Percentiles rank a stretch among this genome's conserved stretches.
phyloP scores from a whole-genome alignment of 2,888 invertebrate species.

The Syritta pipiens region DNA sequence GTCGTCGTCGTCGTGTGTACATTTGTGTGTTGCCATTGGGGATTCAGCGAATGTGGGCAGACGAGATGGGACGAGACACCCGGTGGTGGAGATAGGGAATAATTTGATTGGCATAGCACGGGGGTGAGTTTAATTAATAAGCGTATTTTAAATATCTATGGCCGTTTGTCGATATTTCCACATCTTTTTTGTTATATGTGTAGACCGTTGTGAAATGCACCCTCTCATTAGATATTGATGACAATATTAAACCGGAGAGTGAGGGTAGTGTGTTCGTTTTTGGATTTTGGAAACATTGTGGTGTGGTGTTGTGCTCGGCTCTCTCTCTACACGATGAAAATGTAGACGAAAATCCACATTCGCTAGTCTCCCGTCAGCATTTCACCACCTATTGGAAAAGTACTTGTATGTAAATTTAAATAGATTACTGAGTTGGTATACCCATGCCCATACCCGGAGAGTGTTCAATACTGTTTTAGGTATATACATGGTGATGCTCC shows the following conservation, averaged over 20 bases:
- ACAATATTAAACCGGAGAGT: constrained; percentile 19
- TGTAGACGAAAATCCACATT: constrained; percentile 17
- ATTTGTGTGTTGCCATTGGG: not conserved
- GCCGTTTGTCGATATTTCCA: too few relatives aligned
- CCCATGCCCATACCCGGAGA: too few relatives aligned
- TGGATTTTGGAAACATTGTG: too few relatives aligned
- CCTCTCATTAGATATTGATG: constrained; percentile 57
- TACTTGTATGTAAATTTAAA: constrained; percentile 16
- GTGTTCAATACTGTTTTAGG: not conserved
- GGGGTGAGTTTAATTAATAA: constrained; percentile 46
- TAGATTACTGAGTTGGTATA: not conserved
- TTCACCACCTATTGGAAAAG: constrained; percentile 14
- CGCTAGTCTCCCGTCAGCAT: too few relatives aligned
- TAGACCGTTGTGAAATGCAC: too few relatives aligned
- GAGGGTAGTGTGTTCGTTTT: too few relatives aligned
- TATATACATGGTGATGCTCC: too few relatives aligned
- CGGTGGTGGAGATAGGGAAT: not conserved
- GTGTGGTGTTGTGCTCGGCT: too few relatives aligned
- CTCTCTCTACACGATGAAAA: too few relatives aligned
- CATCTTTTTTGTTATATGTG: too few relatives aligned
- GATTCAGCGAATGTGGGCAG: not conserved
- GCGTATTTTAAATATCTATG: constrained; percentile 48
- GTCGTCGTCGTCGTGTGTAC: not conserved
- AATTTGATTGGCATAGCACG: constrained; percentile 32
- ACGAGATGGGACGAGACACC: too few relatives aligned